These are phyloP conservation scores for Ormyrus pomaceus DNA, from an alignment of 2,888 invertebrate genomes.

Conservation along the genomic window DNA sequence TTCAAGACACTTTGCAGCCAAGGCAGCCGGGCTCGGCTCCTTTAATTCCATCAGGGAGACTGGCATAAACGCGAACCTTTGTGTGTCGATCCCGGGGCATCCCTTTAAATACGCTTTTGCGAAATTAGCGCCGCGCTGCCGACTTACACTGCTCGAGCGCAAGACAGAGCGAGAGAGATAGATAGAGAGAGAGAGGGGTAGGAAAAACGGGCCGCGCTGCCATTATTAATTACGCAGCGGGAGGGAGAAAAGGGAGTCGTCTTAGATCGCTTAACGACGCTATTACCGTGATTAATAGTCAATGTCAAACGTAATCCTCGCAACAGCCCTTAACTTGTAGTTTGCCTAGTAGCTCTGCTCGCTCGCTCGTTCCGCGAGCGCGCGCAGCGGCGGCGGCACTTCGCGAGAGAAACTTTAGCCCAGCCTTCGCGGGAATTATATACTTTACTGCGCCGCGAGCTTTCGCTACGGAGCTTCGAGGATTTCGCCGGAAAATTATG, in stretches of 20 bases:
- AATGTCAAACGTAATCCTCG: constrained; percentile 52
- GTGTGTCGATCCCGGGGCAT: not conserved
- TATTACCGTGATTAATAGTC: constrained; percentile 52
- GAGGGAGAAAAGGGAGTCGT: constrained; percentile 14
- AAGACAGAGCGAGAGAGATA: not conserved
- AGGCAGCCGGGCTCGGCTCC: not conserved
- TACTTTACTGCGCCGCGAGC: not conserved
- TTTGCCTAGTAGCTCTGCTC: constrained; percentile 21
- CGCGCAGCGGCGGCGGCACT: not conserved
- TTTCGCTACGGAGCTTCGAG: constrained; percentile 10
- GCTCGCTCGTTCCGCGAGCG: not conserved
- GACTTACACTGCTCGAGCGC: no score
- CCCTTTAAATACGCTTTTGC: not conserved
- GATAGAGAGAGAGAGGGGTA: not conserved
- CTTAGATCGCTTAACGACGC: constrained; percentile 52
- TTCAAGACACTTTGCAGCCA: no score
- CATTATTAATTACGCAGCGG: constrained; percentile 39
- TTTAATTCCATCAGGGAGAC: not conserved
- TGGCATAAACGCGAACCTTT: not conserved
- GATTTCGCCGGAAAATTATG: constrained; percentile 34
- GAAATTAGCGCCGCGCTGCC: not conserved
- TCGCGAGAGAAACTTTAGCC: constrained; percentile 16
- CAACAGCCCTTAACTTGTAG: constrained; percentile 42
- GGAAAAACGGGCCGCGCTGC: not conserved
- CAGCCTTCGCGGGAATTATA: constrained; percentile 20